These are phyloP conservation scores for Arctopsyche grandis DNA, from an alignment of 1,140 invertebrate species.

Conservation along the genomic window DNA sequence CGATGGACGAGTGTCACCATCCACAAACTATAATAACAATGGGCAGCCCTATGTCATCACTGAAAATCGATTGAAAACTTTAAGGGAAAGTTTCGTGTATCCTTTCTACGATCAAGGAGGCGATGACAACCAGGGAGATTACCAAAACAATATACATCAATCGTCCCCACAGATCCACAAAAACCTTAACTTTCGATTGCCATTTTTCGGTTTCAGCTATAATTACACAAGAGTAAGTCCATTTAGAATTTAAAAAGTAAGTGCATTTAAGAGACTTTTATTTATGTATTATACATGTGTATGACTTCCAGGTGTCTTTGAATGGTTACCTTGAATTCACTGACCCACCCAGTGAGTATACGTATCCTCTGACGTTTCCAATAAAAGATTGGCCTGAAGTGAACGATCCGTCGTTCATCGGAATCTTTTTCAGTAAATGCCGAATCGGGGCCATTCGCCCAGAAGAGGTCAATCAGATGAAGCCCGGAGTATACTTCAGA, in stretches of 20 bases:
- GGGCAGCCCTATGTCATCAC: slow-evolving; percentile 72
- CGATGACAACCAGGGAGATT: slow-evolving; percentile 80
- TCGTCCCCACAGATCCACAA: slow-evolving; percentile 87
- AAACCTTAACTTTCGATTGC: slow-evolving; percentile 91
- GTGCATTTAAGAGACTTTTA: no score
- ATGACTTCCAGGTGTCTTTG: slow-evolving; percentile 80
- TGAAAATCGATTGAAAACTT: slow-evolving; percentile 70
- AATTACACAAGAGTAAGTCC: slow-evolving; percentile 89
- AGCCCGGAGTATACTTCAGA: slow-evolving; percentile 83
- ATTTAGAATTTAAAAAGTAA: no score
- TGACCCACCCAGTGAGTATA: slow-evolving; percentile 85
- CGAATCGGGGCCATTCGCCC: slow-evolving; percentile 75
- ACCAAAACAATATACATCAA: slow-evolving; percentile 83
- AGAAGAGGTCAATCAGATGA: slow-evolving; percentile 71
- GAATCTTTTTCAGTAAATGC: slow-evolving; percentile 91
- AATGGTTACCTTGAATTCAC: slow-evolving; percentile 93
- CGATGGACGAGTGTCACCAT: slow-evolving; percentile 66
- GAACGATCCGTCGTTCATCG: slow-evolving; percentile 93
- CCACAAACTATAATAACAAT: slow-evolving; percentile 65
- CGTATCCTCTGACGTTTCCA: slow-evolving; percentile 87
- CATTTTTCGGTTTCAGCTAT: slow-evolving; percentile 92
- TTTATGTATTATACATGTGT: no score
- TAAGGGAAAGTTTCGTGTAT: slow-evolving; percentile 82
- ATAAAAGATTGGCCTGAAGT: slow-evolving; percentile 84
- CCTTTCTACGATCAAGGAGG: slow-evolving; percentile 87